Evolutionary conservation across 2,113 vertebrate genomes (phyloP), one percentile per base, ranked within the genome.

Genomic region (Lathamus discolor): DNA sequence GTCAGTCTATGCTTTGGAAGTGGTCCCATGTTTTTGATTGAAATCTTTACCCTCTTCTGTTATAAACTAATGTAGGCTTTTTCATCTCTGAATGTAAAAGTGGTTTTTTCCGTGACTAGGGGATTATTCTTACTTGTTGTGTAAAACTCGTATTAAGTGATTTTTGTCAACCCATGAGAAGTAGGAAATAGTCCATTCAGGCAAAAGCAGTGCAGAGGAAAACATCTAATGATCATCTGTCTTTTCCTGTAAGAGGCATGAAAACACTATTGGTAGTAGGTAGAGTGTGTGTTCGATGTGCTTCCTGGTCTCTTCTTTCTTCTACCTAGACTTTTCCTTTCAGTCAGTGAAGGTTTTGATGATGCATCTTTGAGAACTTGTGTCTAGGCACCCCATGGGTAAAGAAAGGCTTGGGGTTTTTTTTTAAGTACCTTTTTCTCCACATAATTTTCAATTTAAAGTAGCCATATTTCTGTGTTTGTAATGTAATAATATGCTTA

Each of bases 1-100:
- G 49, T 95, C 93, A 93, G 92, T 86, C 93, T 91, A 43, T 91
- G 95, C 83, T 88, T 95, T 96, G 92, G 92, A 96, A 95, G 31
- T 49, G 73, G 48, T 86, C 91, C 88, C 88, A 52, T 91, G 57
- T 72, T 95, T 92, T 93, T 88, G 90, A 94, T 90, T 92, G 90
- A 90, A 95, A 88, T 90, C 76, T 90, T 94, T 75, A 77, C 64
- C 37, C 48, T 86, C 55, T 95, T 90, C 66, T 90, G 52, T 52
- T 92, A n/a, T 78, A 84, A 88, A 86, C 92, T 68, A 92, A 39
- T 20, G 35, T 31, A 57, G 74, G 17, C 17, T 72, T 94, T 88
- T 94, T 91, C 55, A 59, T 83, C 66, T 70, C 78, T 72, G 24
- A 52, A 63, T 84, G 48, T 86, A 64, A 46, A 88, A 84, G 41